Evolutionary conservation across 2,113 vertebrate genomes (phyloP), one percentile per base, ranked within the genome.

Genomic region (Paracanthobrama guichenoti): DNA sequence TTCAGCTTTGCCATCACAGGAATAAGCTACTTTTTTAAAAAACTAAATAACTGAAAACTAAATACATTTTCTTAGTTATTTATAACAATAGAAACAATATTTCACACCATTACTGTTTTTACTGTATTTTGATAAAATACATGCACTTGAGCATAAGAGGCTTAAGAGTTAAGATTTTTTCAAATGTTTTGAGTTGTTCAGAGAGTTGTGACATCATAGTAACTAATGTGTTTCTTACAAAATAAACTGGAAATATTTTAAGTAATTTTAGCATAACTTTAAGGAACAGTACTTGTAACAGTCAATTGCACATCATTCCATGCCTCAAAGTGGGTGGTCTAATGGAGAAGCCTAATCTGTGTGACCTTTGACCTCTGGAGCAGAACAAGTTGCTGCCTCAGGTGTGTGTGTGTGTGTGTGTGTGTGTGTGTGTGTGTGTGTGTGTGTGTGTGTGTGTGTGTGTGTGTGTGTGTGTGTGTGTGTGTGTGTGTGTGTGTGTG

Each of bases 301-400:
- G 39, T 22, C 26, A 62, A 20, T 69, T 60, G 6, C 60, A 35
- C 11, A 48, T 81, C 60, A 8, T 39, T 39, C 60, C 62, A 18
- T 42, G 5, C 4, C 18, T 67, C 87, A 80, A 59, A 26, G 87
- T 92, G 91, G 91, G 93, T 92, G 93, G 91, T 93, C 92, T 84
- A 0, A 2, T 62, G 74, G 26, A 57, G 88, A 89, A 82, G 83
- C 83, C 77, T 69, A 85, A 72, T 83, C 89, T 84, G 39, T 84
- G 81, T 90, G 88, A 91, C 87, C 92, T 93, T 87, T 92, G 90
- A 90, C 92, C 87, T 86, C 84, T 39, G 66, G n/a, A 72, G 20
- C 82, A 31, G 78, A 83, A 78, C 75, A 84, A 86, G 66, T 50
- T 79, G 46, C 28, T 77, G 86, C 85, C 83, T 89, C 89, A 90